A percentile compares a stretch with the other conserved stretches of the same genome.
phyloP scores from a whole-genome alignment of 2,888 invertebrate species.

The Eulithis prunata region DNA sequence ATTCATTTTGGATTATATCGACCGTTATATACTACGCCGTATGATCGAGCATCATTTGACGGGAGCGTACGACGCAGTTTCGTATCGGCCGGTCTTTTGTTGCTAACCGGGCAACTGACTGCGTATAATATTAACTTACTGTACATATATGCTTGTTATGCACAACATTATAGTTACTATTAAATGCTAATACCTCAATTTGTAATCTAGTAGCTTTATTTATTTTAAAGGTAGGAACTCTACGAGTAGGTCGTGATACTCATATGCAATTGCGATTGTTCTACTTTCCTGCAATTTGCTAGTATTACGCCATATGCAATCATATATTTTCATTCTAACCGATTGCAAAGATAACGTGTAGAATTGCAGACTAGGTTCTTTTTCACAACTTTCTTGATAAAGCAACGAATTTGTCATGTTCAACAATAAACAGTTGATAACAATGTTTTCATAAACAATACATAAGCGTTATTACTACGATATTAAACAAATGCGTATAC shows the following conservation, averaged over 20 bases:
- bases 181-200: neutral
- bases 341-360: neutral
- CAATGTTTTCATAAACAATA: constrained; percentile 4
- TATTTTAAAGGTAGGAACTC: constrained; percentile 11
- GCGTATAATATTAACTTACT: constrained; percentile 62
- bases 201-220: constrained; percentile 13
- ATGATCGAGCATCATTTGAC: constrained; percentile 59
- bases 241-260: constrained; percentile 45
- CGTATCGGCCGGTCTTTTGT: constrained; percentile 71
- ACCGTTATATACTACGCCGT: constrained; percentile 70
- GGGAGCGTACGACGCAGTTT: constrained; percentile 67
- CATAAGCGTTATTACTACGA: too few relatives aligned
- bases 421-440: neutral
- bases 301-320: neutral
- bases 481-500: too few relatives aligned
- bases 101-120: constrained; percentile 74
- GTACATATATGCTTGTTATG: constrained; percentile 37
- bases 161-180: constrained; percentile 47
- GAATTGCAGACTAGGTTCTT: neutral
- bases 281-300: neutral
- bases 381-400: too few relatives aligned
- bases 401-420: too few relatives aligned
- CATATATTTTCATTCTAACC: neutral
- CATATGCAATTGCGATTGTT: constrained; percentile 6
- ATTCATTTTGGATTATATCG: constrained; percentile 67